phyloP scores from a whole-genome alignment of 2,797 vertebrate species.

The Megalops cyprinoides region DNA sequence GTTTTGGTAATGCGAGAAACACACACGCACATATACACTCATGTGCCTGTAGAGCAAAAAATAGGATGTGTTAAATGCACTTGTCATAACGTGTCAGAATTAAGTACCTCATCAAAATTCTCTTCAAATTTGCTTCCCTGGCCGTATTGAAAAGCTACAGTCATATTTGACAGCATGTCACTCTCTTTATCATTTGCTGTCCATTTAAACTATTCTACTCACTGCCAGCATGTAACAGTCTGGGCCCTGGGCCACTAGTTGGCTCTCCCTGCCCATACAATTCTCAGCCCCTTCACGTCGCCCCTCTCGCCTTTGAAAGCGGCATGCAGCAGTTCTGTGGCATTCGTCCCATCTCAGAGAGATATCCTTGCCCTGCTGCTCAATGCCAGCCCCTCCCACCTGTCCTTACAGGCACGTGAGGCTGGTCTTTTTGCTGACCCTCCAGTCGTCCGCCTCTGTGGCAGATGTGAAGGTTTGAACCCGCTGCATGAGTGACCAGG shows the following conservation, averaged over 20 bases:
- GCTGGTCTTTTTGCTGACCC: no score
- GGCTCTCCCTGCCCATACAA: neutral
- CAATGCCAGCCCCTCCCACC: no score
- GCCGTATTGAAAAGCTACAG: neutral
- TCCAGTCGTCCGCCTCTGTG: no score
- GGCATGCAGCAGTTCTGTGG: neutral
- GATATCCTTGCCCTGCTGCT: no score
- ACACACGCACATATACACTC: no score
- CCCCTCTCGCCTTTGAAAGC: no score
- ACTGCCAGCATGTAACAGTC: neutral
- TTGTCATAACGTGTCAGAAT: constrained; percentile 14
- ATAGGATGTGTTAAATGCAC: neutral
- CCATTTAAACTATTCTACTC: neutral
- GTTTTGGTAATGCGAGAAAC: no score
- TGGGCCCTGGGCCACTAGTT: neutral
- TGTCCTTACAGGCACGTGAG: no score
- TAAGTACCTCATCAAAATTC: neutral
- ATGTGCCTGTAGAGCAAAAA: neutral
- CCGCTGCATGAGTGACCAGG: no score
- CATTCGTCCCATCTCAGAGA: neutral
- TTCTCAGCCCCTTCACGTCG: neutral
- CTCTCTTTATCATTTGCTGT: neutral
- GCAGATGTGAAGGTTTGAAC: no score
- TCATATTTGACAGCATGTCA: constrained; percentile 3
- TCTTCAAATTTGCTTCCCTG: neutral